Base-by-base conservation (phyloP, 2,888 invertebrate species). In the Junonia oenone region DNA sequence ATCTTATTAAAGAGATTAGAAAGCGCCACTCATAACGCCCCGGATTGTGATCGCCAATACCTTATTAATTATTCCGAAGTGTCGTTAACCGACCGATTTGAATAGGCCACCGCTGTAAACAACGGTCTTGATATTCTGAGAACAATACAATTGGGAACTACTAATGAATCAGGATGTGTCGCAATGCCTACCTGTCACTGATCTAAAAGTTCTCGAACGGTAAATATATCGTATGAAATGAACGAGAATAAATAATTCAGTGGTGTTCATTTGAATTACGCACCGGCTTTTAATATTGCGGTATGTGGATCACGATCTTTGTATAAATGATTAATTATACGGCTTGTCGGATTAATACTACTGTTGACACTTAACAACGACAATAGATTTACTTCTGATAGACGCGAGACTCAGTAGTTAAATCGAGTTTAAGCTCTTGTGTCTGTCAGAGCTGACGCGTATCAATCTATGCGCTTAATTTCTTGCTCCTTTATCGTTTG, bases 141-240 rank as follows among this genome's bases (percentile, higher is more conserved):
- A 86, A 86, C 83, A 83, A 84, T 86, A 81, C 81, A 82, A 83
- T 83, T 81, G 81, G 78, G 76, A 75, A 81, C 77, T 80, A 74
- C 78, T 81, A 86, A 86, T 84, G 82, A 83, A 76, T 78, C 70
- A 73, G 71, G 71, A 70, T 71, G 70, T 76, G 75, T 73, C 66
- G 71, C 72, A 75, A 78, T 65, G 67, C 78, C 69, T 73, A 70
- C 70, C 64, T 66, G 64, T 58, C 60, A 62, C 61, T 63, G 60
- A 64, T 66, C 69, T 65, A 64, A 63, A 62, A 58, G 59, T 57
- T 51, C 38, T 26, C 43, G 50, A 59, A 62, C 59, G 56, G 55
- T 58, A 60, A 52, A 55, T 43, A 26, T 13, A 52, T 52, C 37
- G 19, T 37, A 52, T 29, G 22, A 40, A 37, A 49, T 31, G 22